Evolutionary conservation across 2,888 invertebrate genomes (phyloP).

Genomic region (Drosophila kambysellisi): DNA sequence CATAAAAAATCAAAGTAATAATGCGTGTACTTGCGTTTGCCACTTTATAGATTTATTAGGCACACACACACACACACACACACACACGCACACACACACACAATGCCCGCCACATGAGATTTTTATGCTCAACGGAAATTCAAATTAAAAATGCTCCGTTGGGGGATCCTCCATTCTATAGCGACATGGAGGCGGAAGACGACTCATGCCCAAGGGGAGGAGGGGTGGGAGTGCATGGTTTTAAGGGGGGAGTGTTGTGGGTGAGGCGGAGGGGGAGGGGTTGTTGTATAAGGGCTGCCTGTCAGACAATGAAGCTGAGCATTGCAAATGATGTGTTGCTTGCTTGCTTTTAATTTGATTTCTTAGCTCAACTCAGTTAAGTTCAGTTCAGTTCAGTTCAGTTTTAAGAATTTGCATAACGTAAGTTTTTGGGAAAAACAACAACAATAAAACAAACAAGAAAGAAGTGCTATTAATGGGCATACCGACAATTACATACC

Average conservation of each 20-base stretch:
- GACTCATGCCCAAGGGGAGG: not conserved
- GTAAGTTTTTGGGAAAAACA: constrained; percentile 39
- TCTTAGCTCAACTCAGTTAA: constrained; percentile 45
- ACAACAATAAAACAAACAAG: constrained; percentile 25
- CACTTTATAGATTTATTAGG: constrained; percentile 82
- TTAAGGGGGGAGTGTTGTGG: not conserved
- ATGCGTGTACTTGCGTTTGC: constrained; percentile 81
- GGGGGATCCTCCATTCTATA: constrained; percentile 36
- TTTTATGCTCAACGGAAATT: constrained; percentile 82
- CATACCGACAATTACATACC: not conserved
- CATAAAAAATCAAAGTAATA: constrained; percentile 81
- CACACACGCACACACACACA: not conserved
- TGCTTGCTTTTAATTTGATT: constrained; percentile 69
- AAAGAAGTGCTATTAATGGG: not conserved
- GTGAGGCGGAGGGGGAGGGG: accelerated
- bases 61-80: constrained; percentile 34
- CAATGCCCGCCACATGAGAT: constrained; percentile 43
- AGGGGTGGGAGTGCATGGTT: not conserved
- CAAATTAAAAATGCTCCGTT: constrained; percentile 80
- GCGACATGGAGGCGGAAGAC: constrained; percentile 2
- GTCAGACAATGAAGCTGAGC: constrained; percentile 34
- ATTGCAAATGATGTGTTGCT: constrained; percentile 66
- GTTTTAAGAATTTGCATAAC: constrained; percentile 52
- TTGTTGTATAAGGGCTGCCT: constrained; percentile 32
- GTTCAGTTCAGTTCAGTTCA: constrained; percentile 47